A percentile compares a stretch with the other conserved stretches of the same genome.
Evolutionary conservation across 2,888 invertebrate species (phyloP).

Genomic region (Panopea generosa): DNA sequence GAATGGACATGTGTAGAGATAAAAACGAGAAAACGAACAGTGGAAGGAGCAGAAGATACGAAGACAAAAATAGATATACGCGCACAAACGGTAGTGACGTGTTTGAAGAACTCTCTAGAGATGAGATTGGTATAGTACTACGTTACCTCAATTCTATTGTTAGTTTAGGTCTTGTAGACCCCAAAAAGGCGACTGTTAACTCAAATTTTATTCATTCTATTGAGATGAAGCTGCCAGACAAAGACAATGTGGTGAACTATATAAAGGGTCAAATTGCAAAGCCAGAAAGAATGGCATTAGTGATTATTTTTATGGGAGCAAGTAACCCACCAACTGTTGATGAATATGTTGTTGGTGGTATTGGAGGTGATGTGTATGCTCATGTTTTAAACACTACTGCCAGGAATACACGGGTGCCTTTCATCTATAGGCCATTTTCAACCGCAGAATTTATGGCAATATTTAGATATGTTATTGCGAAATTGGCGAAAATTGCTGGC

Average conservation of each 20-base stretch:
- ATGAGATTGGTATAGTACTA: conserved; percentile 70
- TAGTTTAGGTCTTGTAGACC: conserved; percentile 61
- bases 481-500: conserved; percentile 62
- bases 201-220: conserved; percentile 78
- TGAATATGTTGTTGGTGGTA: conserved; percentile 77
- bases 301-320: conserved; percentile 75
- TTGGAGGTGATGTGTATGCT: conserved; percentile 68
- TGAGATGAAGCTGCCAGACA: conserved; percentile 73
- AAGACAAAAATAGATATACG: conserved; percentile 5
- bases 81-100: conserved; percentile 64
- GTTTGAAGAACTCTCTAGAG: conserved; percentile 69
- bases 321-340: conserved; percentile 71
- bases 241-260: conserved; percentile 68
- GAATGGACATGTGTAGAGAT: not conserved
- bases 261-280: conserved; percentile 61
- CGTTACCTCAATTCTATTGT: conserved; percentile 63
- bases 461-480: conserved; percentile 65
- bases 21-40: not conserved
- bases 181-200: conserved; percentile 62
- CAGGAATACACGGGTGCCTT: conserved; percentile 74
- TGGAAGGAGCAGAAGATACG: conserved; percentile 9
- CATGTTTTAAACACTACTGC: conserved; percentile 59
- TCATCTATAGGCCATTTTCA: conserved; percentile 76
- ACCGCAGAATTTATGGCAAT: conserved; percentile 74
- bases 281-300: conserved; percentile 74